Base-by-base conservation (phyloP, 2,797 vertebrate species). In the Coracias cyanogaster region DNA sequence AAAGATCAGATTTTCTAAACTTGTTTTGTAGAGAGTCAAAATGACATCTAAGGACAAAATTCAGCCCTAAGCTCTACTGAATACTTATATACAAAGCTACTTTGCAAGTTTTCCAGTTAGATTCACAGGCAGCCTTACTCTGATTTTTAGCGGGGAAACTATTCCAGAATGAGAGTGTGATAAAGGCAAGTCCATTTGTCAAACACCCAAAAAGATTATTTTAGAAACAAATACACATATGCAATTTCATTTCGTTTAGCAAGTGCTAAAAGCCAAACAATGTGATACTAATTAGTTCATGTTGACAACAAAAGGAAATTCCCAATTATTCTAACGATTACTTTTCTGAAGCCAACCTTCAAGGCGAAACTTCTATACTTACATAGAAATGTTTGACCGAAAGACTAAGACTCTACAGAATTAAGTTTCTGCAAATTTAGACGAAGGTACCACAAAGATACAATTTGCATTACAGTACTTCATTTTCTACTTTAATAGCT, bases 191-290 rank as follows among this genome's bases (percentile, higher is more conserved):
- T 7, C 41, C 31, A 29, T 77, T 67, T 91, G 84, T 77, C 82
- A 94, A 69, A 79, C 28, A 84, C 21, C n/a, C 37, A 84, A 72
- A 92, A 66, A 31, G 0, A 69, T 51, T 71, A 54, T 89, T 95
- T 93, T 90, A 65, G 76, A 91, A 93, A 93, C 60, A 90, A 57
- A 64, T 0, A 69, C 45, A 55, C 26, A 69, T 3, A 8, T 35
- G 18, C 2, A 35, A 76, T 78, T 90, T 66, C 2, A 86, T 85
- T 84, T 83, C 73, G 82, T 10, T 91, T 65, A 88, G 80, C 26
- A 86, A 95, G 64, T 58, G 35, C 51, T 93, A 86, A 79, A 81
- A 72, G 73, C 26, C 67, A 78, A 91, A 80, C 37, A 61, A 62
- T 31, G 15, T 26, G 24, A 80, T 57, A 71, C 46, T 46, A 57